Evolutionary conservation across 37 sponge, comb jelly and placozoan species (phyloP), one percentile per base, ranked within the genome.

Genomic region (Ephydatia muelleri): DNA sequence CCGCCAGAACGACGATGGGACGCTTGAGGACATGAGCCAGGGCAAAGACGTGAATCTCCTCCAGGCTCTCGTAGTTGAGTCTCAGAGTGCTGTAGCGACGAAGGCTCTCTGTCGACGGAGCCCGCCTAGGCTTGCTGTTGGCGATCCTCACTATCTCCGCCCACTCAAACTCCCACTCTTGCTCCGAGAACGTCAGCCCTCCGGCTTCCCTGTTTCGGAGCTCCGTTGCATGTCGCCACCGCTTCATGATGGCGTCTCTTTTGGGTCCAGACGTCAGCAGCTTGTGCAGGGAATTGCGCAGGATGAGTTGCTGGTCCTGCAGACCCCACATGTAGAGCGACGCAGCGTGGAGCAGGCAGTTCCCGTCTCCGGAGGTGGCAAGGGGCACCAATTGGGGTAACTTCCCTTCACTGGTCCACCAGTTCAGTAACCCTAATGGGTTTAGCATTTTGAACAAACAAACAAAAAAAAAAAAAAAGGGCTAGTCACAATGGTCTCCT

Each of bases 81-180:
- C 91, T 71, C 25, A 89, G 77, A 23, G 91, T 83, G 49, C 88
- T 88, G 68, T 78, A 67, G 0, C 94, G 75, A 2, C 75, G 35
- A 22, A 73, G 80, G 9, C 70, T 68, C 25, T 27, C 79, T 21
- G 85, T 87, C 0, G 71, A 57, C 21, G 81, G 79, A 29, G 72
- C 85, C 38, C 40, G 77, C 19, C 92, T 77, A 38, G 87, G 78
- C 71, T 87, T 84, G 72, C 90, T 88, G 28, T 91, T 88, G 25
- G 96, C 90, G 33, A 95, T 92, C 5, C 86, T 81, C 0, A 94
- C 32, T 38, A 98, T 82, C 38, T 93, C 96, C 1, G 39, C 64
- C 98, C 98, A 98, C 83, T 98, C 98, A 43, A 87, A 82, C 0
- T 89, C 92, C 98, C 98, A 98, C 79, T 98, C 96, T n/a, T 87